A percentile compares a stretch with the other conserved stretches of the same genome.
Evolutionary conservation across 2,888 invertebrate species (phyloP).

Genomic region (Mythimna vitellina): DNA sequence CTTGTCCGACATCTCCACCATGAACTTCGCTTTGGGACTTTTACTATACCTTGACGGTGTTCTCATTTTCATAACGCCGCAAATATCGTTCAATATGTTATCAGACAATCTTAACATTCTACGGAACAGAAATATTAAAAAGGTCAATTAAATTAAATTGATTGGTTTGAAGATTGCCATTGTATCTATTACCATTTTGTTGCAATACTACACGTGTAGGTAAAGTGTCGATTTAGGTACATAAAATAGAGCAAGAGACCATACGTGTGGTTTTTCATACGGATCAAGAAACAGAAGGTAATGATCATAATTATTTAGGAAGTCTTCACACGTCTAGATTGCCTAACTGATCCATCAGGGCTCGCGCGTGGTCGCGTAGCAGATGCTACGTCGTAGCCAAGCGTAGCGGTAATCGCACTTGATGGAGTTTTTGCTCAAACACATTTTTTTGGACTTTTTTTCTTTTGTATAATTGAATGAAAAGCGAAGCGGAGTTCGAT

Average conservation of each 20-base stretch:
- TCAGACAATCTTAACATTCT: slow-evolving; percentile 86
- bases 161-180: too few relatives aligned
- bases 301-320: too few relatives aligned
- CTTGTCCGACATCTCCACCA: slow-evolving; percentile 87
- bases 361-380: not conserved
- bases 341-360: not conserved
- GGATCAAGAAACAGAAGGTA: too few relatives aligned
- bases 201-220: too few relatives aligned
- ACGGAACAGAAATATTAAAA: slow-evolving; percentile 29
- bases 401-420: slow-evolving; percentile 2
- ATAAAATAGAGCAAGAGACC: too few relatives aligned
- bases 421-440: not conserved
- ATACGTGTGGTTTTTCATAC: too few relatives aligned
- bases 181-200: too few relatives aligned
- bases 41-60: slow-evolving; percentile 75
- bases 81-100: slow-evolving; percentile 81
- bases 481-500: too few relatives aligned
- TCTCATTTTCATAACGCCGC: slow-evolving; percentile 76
- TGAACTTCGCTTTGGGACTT: slow-evolving; percentile 80
- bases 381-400: slow-evolving; percentile 27
- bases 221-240: too few relatives aligned
- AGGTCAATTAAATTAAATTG: not conserved
- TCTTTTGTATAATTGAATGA: too few relatives aligned
- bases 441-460: not conserved
- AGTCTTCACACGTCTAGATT: too few relatives aligned